Percentiles rank a stretch among this genome's conserved stretches.
phyloP scores from a whole-genome alignment of 2,888 invertebrate genomes.

The Andrena praecox region DNA sequence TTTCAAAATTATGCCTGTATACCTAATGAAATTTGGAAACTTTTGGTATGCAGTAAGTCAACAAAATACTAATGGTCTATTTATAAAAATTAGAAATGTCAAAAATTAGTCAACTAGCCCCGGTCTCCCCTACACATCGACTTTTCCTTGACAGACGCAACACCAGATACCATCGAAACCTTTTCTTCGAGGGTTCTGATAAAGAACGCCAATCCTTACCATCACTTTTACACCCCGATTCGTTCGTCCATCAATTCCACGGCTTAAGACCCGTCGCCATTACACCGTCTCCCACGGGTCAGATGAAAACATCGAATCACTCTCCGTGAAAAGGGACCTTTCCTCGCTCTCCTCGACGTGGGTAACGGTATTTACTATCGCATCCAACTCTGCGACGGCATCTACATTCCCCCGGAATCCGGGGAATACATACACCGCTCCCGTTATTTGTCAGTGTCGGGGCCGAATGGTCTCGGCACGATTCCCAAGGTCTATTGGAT shows the following conservation, averaged over 20 bases:
- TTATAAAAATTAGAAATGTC: no score
- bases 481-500: conserved; percentile 10
- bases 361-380: conserved; percentile 28
- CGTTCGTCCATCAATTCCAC: conserved; percentile 13
- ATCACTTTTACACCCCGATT: neutral
- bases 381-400: conserved; percentile 8
- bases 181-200: neutral
- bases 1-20: no score
- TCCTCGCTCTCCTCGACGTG: neutral
- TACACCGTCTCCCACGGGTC: neutral
- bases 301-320: conserved; percentile 22
- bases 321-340: neutral
- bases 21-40: no score
- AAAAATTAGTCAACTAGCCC: no score
- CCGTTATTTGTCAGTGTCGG: conserved; percentile 40
- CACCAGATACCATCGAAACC: neutral
- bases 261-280: neutral
- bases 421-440: neutral
- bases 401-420: conserved; percentile 7
- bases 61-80: no score
- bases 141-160: no score
- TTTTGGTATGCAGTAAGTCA: no score
- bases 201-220: neutral
- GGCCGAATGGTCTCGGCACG: neutral
- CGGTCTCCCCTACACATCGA: no score